phyloP scores from a whole-genome alignment of 2,113 vertebrate genomes.

The Nothoprocta pentlandii region DNA sequence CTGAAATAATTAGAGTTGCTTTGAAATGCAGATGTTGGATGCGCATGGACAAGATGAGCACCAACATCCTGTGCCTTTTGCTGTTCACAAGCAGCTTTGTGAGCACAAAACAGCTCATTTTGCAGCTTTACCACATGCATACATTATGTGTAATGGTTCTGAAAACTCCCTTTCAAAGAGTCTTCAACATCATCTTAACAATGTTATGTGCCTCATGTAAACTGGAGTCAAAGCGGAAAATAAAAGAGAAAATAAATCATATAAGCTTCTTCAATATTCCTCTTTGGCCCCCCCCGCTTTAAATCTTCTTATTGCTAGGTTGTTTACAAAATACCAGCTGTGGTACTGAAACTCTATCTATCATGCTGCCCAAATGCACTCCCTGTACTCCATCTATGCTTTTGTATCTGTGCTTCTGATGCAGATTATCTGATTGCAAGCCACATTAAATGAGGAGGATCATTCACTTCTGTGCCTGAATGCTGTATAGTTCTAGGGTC shows the following conservation, averaged over 20 bases:
- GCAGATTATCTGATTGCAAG: not conserved
- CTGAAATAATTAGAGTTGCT: constrained; percentile 5
- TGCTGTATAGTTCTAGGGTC: not conserved
- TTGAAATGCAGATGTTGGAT: not conserved
- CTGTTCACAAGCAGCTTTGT: not conserved
- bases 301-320: not conserved
- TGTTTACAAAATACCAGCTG: constrained; percentile 15
- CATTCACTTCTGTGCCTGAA: not conserved
- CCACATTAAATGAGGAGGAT: not conserved
- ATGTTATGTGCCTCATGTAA: not conserved
- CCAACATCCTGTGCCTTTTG: not conserved
- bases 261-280: constrained; percentile 12
- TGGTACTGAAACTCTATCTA: not conserved
- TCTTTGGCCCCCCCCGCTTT: not conserved
- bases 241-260: constrained; percentile 17
- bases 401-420: not conserved
- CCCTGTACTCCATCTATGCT: not conserved
- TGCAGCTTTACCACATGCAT: not conserved
- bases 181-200: not conserved
- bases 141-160: constrained; percentile 1
- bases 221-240: not conserved
- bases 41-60: not conserved
- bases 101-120: not conserved
- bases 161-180: not conserved
- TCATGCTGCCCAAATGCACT: not conserved